Percentiles rank a stretch among this genome's conserved stretches.
Evolutionary conservation across 2,113 vertebrate species (phyloP).

Genomic region (Rostratula benghalensis): DNA sequence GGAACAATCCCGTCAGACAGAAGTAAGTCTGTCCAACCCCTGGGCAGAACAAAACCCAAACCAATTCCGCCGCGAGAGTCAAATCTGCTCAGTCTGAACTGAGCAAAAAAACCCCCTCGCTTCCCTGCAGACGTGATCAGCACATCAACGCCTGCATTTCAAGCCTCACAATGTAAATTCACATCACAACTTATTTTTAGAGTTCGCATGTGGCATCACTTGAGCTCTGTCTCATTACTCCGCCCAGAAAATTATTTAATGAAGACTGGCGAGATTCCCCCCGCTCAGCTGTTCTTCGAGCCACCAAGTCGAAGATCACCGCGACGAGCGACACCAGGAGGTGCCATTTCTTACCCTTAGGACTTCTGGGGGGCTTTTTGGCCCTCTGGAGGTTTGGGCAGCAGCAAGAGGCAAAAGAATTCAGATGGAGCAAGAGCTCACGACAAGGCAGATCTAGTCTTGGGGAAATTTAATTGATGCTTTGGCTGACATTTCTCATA

Average conservation of each 20-base stretch:
- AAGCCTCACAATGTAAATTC: not conserved
- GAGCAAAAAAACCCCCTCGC: not conserved
- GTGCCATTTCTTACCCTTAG: not conserved
- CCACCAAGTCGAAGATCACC: not conserved
- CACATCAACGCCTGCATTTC: not conserved
- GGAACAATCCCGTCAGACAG: not conserved
- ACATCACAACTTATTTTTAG: not conserved
- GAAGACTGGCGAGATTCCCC: not conserved
- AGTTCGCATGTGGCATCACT: not conserved
- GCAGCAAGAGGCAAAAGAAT: not conserved
- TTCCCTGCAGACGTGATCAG: not conserved
- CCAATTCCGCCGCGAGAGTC: not conserved
- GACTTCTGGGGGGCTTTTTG: not conserved
- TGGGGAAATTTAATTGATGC: not conserved
- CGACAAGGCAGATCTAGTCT: not conserved
- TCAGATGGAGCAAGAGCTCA: not conserved
- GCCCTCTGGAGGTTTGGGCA: not conserved
- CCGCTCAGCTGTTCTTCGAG: not conserved
- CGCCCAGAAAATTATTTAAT: not conserved
- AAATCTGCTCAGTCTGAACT: not conserved
- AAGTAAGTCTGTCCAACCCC: not conserved
- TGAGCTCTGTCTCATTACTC: not conserved
- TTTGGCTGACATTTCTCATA: not conserved
- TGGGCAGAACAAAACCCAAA: not conserved
- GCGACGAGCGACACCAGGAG: not conserved